phyloP scores from a whole-genome alignment of 2,888 invertebrate species.

The Frankliniella intonsa region DNA sequence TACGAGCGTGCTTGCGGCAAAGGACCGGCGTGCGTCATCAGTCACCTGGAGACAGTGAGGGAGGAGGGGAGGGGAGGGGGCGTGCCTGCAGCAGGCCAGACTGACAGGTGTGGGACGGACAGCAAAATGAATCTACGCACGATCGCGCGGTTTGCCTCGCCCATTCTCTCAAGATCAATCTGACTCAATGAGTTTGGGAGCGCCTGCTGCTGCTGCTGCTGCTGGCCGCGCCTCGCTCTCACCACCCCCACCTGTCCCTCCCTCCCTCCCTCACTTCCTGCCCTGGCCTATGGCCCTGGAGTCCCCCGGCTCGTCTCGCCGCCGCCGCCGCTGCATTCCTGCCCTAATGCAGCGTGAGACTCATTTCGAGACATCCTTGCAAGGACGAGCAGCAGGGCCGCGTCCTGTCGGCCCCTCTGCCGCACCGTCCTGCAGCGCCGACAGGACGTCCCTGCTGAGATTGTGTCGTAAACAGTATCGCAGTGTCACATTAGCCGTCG shows the following conservation, averaged over 20 bases:
- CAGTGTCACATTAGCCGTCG: background rate
- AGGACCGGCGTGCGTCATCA: background rate
- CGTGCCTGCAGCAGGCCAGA: background rate
- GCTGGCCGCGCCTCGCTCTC: background rate
- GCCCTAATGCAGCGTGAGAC: no score
- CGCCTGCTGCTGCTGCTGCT: background rate
- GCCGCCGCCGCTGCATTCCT: no score
- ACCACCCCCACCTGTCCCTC: no score
- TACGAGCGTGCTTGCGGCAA: background rate
- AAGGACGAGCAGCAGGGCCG: background rate
- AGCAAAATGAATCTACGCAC: no score
- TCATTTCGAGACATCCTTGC: background rate
- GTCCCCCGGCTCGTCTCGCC: no score
- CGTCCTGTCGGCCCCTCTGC: background rate
- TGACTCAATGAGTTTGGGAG: no score
- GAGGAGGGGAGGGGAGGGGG: background rate
- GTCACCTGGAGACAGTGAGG: background rate
- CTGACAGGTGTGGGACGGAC: no score
- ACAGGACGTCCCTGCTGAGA: background rate
- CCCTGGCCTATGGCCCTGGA: no score
- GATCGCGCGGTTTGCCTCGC: no score
- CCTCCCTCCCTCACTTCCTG: no score
- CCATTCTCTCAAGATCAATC: no score
- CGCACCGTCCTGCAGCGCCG: background rate
- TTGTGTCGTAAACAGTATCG: background rate